These are phyloP conservation scores for Hycleus cichorii DNA, from an alignment of 1,140 invertebrate genomes.

Conservation along the genomic window DNA sequence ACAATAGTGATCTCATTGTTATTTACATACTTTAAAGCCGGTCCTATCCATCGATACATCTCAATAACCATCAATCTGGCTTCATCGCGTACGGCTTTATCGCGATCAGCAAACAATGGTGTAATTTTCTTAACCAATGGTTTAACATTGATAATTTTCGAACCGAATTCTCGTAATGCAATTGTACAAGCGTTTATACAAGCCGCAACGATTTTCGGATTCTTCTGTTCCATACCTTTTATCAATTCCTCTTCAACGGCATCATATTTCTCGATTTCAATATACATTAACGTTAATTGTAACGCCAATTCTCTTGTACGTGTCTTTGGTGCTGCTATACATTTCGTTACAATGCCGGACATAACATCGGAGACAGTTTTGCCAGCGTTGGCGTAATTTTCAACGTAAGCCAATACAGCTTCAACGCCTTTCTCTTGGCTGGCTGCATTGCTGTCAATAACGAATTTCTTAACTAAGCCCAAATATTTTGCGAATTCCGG, in stretches of 20 bases:
- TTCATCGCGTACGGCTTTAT: conserved; percentile 88
- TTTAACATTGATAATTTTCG: conserved; percentile 85
- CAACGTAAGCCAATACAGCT: conserved; percentile 80
- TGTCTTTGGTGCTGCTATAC: conserved; percentile 80
- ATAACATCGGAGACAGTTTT: conserved; percentile 87
- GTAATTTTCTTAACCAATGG: conserved; percentile 83
- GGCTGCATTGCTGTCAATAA: conserved; percentile 87
- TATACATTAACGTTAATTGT: conserved; percentile 85
- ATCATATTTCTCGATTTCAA: conserved; percentile 95
- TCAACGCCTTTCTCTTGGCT: conserved; percentile 95
- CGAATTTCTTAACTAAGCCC: conserved; percentile 92
- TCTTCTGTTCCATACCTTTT: conserved; percentile 91
- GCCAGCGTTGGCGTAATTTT: conserved; percentile 78
- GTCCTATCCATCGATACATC: conserved; percentile 64
- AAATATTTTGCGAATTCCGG: conserved; percentile 89
- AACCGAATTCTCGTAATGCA: conserved; percentile 81
- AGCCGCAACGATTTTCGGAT: conserved; percentile 87
- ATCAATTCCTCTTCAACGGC: conserved; percentile 82
- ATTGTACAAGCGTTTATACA: conserved; percentile 70
- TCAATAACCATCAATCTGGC: conserved; percentile 83
- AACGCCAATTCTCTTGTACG: conserved; percentile 87
- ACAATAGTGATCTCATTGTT: not conserved
- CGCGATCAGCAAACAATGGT: conserved; percentile 78
- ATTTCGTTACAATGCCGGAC: conserved; percentile 82
- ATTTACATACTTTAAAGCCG: conserved; percentile 27